Evolutionary conservation across 2,797 vertebrate species (phyloP), one percentile per base, ranked within the genome.

Genomic region (Nyctalus aviator): DNA sequence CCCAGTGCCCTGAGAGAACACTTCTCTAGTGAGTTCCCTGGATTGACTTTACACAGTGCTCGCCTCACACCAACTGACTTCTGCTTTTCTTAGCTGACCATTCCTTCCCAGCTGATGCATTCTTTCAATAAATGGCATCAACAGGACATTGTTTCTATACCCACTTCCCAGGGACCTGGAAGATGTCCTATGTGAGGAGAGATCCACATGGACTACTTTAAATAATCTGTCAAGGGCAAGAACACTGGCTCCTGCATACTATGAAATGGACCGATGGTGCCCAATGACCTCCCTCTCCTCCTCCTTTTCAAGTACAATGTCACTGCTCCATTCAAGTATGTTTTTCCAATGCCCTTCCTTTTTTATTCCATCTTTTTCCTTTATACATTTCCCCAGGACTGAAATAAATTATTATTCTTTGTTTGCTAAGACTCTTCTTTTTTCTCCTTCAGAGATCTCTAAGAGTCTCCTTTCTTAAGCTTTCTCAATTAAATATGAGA

Each of bases 331-430:
- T 46, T 20, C 21, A 73, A 76, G 15, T 64, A 23, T 89, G 50
- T 86, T 93, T 92, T 90, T 79, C 76, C 3, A 5, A 85, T 25
- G 68, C 21, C n/a, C 10, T 93, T 48, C 50, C 59, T 53, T 82
- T 94, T 88, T 91, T 76, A 62, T 18, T 84, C 77, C 18, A 91
- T 21, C 50, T 79, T 23, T 27, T 73, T 57, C 6, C 35, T 79
- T 84, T 69, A 50, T 37, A 41, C 35, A 46, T 84, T 82, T 95
- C 59, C 78, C 37, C 35, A n/a, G n/a, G 30, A 25, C 11, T 64
- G 27, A 95, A 87, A 73, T 84, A 27, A 95, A 71, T 91, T 73
- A 87, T 30, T 69, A 5, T 57, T 82, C 64, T 88, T 93, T 73
- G 69, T 72, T 83, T 79, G n/a, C 37, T 71, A 41, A 57, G 50